Evolutionary conservation across 2,888 invertebrate species (phyloP).

Genomic region (Plagiodera versicolora): DNA sequence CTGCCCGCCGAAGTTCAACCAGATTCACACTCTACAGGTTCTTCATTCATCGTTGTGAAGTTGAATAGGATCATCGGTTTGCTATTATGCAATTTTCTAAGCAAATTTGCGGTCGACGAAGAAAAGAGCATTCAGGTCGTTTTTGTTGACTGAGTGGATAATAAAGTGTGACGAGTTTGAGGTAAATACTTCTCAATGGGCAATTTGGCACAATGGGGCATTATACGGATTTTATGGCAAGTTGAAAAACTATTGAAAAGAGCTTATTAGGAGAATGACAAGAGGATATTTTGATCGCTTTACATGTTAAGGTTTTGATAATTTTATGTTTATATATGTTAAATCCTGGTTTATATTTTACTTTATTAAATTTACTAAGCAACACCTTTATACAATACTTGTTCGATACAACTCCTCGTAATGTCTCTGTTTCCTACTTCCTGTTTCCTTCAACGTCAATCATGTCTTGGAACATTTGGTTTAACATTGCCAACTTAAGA

Average conservation of each 20-base stretch:
- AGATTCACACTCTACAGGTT: neutral
- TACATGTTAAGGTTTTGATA: no score
- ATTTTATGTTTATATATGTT: no score
- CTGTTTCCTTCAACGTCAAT: no score
- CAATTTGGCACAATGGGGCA: constrained; percentile 23
- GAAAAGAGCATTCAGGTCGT: neutral
- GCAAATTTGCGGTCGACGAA: neutral
- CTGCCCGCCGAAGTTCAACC: neutral
- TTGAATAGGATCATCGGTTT: neutral
- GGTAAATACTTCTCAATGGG: constrained; percentile 21
- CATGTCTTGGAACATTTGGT: no score
- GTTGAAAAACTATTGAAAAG: neutral
- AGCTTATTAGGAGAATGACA: neutral
- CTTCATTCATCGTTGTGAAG: neutral
- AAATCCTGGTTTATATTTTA: no score
- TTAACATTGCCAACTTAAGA: no score
- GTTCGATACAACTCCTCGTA: no score
- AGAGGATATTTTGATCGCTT: no score
- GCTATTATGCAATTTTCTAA: neutral
- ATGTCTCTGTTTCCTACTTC: no score
- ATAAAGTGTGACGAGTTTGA: constrained; percentile 18
- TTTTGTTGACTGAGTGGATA: constrained; percentile 3
- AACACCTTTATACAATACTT: no score
- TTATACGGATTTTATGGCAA: constrained; percentile 11
- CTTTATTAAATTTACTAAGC: no score